Evolutionary conservation across 2,113 vertebrate genomes (phyloP).

Genomic region (Ochotona curzoniae): DNA sequence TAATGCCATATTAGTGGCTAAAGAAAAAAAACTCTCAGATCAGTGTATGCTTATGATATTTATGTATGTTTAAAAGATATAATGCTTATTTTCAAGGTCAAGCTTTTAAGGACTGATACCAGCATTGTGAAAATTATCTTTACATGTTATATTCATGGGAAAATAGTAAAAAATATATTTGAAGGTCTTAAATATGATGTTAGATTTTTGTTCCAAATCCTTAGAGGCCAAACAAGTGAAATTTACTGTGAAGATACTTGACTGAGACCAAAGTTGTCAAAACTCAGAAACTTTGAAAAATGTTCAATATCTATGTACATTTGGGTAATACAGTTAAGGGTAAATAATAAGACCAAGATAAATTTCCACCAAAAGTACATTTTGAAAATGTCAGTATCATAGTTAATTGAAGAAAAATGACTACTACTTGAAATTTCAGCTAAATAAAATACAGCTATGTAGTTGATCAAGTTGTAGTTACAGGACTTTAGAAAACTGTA

Average conservation of each 20-base stretch:
- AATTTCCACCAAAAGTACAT: constrained; percentile 33
- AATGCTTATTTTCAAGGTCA: constrained; percentile 86
- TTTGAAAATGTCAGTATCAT: constrained; percentile 49
- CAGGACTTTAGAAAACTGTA: constrained; percentile 42
- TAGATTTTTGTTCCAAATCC: constrained; percentile 66
- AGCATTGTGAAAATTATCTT: constrained; percentile 63
- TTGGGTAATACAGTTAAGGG: constrained; percentile 39
- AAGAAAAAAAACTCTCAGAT: constrained; percentile 5
- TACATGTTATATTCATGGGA: constrained; percentile 42
- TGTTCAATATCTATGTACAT: constrained; percentile 65
- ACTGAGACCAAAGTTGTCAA: constrained; percentile 85
- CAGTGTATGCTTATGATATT: constrained; percentile 32
- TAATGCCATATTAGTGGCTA: constrained; percentile 54
- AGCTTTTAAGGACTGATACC: constrained; percentile 70
- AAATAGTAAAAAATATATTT: constrained; percentile 45
- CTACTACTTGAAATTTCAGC: constrained; percentile 57
- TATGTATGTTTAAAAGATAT: constrained; percentile 67
- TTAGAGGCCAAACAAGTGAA: constrained; percentile 74
- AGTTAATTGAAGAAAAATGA: constrained; percentile 45
- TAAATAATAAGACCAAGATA: constrained; percentile 12
- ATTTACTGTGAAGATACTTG: constrained; percentile 78
- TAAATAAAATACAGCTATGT: constrained; percentile 58
- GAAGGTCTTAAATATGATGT: constrained; percentile 52
- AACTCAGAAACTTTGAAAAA: constrained; percentile 87
- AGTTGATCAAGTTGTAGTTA: constrained; percentile 49